phyloP scores from a whole-genome alignment of 2,888 invertebrate species.

The Erynnis tages region DNA sequence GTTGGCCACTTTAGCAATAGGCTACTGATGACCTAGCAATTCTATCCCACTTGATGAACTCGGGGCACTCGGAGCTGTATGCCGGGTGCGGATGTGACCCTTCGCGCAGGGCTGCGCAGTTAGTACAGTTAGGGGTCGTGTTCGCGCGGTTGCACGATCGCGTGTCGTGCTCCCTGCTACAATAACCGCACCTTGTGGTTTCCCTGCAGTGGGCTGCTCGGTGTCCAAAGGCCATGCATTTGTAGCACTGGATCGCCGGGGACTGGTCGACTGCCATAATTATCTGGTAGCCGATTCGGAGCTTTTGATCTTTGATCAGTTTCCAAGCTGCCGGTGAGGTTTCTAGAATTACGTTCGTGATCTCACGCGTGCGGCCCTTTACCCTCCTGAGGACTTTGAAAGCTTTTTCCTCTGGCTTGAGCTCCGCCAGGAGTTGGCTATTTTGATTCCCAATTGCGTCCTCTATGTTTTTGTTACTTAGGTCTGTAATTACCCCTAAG shows the following conservation, averaged over 20 bases:
- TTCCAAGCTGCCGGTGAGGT: conserved; percentile 16
- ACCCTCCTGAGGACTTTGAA: not conserved
- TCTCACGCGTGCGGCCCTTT: not conserved
- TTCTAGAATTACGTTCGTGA: conserved; percentile 25
- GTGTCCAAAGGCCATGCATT: conserved; percentile 33
- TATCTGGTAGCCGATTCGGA: conserved; percentile 29
- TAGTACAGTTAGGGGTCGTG: conserved; percentile 21
- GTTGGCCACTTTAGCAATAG: not conserved
- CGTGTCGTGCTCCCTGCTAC: conserved; percentile 19
- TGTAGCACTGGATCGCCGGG: conserved; percentile 31
- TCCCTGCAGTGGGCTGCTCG: conserved; percentile 21
- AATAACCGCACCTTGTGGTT: conserved; percentile 25
- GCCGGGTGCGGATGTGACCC: conserved; percentile 6
- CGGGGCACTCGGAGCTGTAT: conserved; percentile 2
- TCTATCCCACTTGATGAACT: not conserved
- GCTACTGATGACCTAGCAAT: not conserved
- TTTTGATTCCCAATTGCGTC: conserved; percentile 6
- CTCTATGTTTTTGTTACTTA: not conserved
- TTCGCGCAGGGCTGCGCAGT: conserved; percentile 18
- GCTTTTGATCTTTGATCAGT: not conserved
- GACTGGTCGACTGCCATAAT: conserved; percentile 23
- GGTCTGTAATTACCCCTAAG: not conserved
- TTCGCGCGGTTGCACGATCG: conserved; percentile 18
- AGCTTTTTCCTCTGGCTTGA: not conserved
- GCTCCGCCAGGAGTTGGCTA: not conserved